Base-by-base conservation (phyloP, 2,888 invertebrate species). In the Epirrita christyi region DNA sequence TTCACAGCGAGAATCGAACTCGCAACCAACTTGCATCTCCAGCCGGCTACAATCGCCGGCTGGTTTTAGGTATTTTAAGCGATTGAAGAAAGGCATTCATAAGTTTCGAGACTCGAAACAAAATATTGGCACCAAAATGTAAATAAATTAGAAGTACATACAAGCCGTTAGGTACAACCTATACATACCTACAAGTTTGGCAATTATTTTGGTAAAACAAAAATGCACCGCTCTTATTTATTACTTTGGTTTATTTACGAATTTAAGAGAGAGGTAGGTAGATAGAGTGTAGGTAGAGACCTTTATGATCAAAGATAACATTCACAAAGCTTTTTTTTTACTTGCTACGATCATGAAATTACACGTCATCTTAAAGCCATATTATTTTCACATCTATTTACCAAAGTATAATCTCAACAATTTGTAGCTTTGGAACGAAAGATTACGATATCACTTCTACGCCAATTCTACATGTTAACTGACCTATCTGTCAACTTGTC, bases 401-500 rank as follows among this genome's bases (percentile, higher is more conserved):
- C 21, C 21, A 21, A 21, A 32, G 10, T 2, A 3, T 8, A 9
- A 32, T 32, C 32, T 11, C 21, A n/a, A 10, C 9, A 13, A 7
- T 34, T 15, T 9, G 8, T 21, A n/a, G n/a, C 27, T 38, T 13
- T 40, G 7, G 3, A n/a, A 11, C 14, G 2, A 32, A 4, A 38
- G 10, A 28, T 28, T 27, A n/a, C n/a, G n/a, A n/a, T n/a, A n/a
- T n/a, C n/a, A n/a, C n/a, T n/a, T n/a, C n/a, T n/a, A n/a, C n/a
- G n/a, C n/a, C n/a, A n/a, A n/a, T n/a, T n/a, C n/a, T n/a, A n/a
- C n/a, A n/a, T n/a, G n/a, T n/a, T n/a, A n/a, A n/a, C n/a, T n/a
- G n/a, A 40, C 44, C 10, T 34, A 40, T 59, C 50, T 53, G 36
- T 47, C 7, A 34, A n/a, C 15, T 71, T 68, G 9, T 78, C 73